A percentile compares a stretch with the other conserved stretches of the same genome.
Evolutionary conservation across 1,140 invertebrate genomes (phyloP).

Genomic region (Drosophila ercepeae): DNA sequence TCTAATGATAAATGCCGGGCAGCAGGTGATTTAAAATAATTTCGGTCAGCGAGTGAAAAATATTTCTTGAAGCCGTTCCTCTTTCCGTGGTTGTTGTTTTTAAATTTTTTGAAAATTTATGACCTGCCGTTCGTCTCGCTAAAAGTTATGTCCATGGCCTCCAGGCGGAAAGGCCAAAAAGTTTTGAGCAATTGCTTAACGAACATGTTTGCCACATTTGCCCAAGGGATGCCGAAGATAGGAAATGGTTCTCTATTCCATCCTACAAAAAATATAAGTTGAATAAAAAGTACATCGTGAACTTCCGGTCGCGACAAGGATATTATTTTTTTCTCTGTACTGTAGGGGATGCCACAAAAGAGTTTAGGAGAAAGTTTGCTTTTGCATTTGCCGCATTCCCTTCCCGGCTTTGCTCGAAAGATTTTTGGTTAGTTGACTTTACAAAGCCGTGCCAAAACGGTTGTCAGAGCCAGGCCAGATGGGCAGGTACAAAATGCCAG

Average conservation of each 20-base stretch:
- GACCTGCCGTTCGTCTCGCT: constrained; percentile 57
- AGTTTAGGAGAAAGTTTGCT: constrained; percentile 74
- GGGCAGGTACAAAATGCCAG: constrained; percentile 17
- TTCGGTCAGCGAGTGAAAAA: constrained; percentile 73
- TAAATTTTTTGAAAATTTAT: constrained; percentile 75
- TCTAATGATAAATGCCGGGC: constrained; percentile 79
- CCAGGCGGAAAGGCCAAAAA: constrained; percentile 46
- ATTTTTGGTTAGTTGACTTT: constrained; percentile 74
- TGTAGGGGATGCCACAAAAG: constrained; percentile 59
- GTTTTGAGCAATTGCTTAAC: constrained; percentile 56
- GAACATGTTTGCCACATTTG: constrained; percentile 35
- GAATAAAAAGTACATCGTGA: constrained; percentile 2
- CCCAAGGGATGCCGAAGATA: constrained; percentile 11
- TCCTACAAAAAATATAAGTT: constrained; percentile 15
- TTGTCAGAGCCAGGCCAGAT: constrained; percentile 52
- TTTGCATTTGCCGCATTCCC: constrained; percentile 62
- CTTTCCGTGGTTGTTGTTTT: constrained; percentile 56
- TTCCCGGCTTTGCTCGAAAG: constrained; percentile 27
- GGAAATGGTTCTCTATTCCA: constrained; percentile 4
- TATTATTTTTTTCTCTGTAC: constrained; percentile 12
- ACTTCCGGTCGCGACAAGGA: constrained; percentile 68
- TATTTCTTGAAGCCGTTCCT: constrained; percentile 39
- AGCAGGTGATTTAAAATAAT: constrained; percentile 83
- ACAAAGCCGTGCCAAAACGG: constrained; percentile 63
- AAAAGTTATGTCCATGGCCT: constrained; percentile 20